These are phyloP conservation scores for Syngnathus typhle DNA, from an alignment of 2,113 vertebrate genomes.

Conservation along the genomic window DNA sequence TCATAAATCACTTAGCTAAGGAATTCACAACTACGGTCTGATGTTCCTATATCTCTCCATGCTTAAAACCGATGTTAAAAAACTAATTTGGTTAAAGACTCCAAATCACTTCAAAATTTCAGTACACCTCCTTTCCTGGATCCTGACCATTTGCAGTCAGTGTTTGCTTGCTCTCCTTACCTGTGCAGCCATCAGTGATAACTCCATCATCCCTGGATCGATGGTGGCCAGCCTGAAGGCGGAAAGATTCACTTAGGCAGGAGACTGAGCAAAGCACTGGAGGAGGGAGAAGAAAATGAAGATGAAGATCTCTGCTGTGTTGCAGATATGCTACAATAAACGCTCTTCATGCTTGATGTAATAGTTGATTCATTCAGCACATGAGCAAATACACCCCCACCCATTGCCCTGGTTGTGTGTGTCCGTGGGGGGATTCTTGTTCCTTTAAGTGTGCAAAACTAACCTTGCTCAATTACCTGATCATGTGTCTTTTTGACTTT, in stretches of 20 bases:
- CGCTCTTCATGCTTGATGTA: slow-evolving; percentile 49
- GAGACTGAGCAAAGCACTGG: background rate
- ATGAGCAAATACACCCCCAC: slow-evolving; percentile 3
- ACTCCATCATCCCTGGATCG: slow-evolving; percentile 50
- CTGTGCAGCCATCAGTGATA: slow-evolving; percentile 58
- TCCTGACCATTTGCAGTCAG: background rate
- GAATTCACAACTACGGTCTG: no score
- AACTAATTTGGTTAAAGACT: no score
- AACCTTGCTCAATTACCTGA: slow-evolving; percentile 39
- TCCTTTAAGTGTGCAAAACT: slow-evolving; percentile 13
- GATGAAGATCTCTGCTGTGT: slow-evolving; percentile 23
- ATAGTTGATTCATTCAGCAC: slow-evolving; percentile 33
- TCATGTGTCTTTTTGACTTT: slow-evolving; percentile 23
- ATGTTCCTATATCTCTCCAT: no score
- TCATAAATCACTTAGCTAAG: no score
- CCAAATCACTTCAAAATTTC: no score
- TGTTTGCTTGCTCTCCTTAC: slow-evolving; percentile 31
- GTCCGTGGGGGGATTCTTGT: slow-evolving; percentile 5
- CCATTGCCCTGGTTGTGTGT: slow-evolving; percentile 13
- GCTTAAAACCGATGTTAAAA: no score
- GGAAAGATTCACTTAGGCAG: background rate
- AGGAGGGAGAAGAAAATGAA: background rate
- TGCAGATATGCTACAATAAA: slow-evolving; percentile 23
- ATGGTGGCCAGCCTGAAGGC: slow-evolving; percentile 16
- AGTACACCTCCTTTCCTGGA: background rate